Evolutionary conservation across 2,888 invertebrate genomes (phyloP).

Genomic region (Apocheima hispidaria): DNA sequence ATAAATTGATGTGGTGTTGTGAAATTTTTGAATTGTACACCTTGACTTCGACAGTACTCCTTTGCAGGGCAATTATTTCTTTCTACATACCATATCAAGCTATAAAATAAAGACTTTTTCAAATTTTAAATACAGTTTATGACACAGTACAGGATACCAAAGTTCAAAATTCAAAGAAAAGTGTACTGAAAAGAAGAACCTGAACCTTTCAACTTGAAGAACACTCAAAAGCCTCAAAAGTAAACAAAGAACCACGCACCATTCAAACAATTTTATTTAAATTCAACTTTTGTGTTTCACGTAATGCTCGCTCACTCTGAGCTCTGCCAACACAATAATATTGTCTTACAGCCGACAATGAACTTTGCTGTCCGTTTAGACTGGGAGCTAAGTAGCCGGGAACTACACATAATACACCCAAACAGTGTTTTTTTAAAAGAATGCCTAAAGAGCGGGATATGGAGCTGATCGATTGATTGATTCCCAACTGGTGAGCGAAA

Average conservation of each 20-base stretch:
- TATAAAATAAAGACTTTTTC: no score
- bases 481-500: no score
- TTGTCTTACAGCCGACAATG: conserved; percentile 36
- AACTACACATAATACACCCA: background rate
- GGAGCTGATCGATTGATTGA: no score
- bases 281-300: conserved; percentile 23
- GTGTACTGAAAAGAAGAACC: background rate
- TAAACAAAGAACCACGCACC: conserved; percentile 10
- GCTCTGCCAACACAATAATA: conserved; percentile 30
- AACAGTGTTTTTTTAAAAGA: no score
- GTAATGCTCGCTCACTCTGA: conserved; percentile 19
- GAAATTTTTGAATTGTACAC: no score
- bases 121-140: no score
- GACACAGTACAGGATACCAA: background rate
- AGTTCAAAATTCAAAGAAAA: background rate
- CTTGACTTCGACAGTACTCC: no score
- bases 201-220: conserved; percentile 5
- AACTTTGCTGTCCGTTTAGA: conserved; percentile 18
- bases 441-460: no score
- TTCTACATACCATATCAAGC: no score
- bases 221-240: conserved; percentile 1
- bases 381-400: background rate
- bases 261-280: conserved; percentile 20
- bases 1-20: no score
- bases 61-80: no score